Percentiles rank a stretch among this genome's conserved stretches.
These are phyloP conservation scores for Chondrilla cf. caribensis DNA, from an alignment of 37 sponge, comb jelly and placozoan genomes.

Conservation along the genomic window DNA sequence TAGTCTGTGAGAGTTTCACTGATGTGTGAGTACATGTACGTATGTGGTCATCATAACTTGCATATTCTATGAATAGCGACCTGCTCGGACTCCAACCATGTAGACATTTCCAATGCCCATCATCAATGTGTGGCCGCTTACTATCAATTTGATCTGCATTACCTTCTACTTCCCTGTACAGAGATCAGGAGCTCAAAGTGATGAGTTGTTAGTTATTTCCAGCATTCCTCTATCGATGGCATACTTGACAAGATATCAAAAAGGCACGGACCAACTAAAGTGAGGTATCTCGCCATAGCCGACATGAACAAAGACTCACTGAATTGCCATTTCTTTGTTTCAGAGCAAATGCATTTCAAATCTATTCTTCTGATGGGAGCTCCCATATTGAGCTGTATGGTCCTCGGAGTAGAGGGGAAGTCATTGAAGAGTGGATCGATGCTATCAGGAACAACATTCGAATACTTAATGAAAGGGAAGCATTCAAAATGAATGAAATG, in stretches of 20 bases:
- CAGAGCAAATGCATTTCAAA: background rate
- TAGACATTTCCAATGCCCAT: too few species aligned
- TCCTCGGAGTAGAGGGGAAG: background rate
- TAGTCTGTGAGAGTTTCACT: too few species aligned
- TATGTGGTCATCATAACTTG: too few species aligned
- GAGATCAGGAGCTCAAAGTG: too few species aligned
- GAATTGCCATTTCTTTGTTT: background rate
- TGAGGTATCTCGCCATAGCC: background rate
- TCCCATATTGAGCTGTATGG: background rate
- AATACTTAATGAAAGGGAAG: background rate
- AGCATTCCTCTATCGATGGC: conserved; percentile 7
- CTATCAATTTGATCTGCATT: too few species aligned
- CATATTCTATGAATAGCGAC: too few species aligned
- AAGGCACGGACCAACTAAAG: conserved; percentile 4
- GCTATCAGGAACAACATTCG: conserved; percentile 8
- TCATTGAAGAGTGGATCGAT: background rate
- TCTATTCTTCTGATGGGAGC: background rate
- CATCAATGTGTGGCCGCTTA: too few species aligned
- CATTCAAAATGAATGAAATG: background rate
- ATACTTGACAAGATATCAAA: conserved; percentile 9
- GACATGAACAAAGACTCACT: too few species aligned
- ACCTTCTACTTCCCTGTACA: too few species aligned
- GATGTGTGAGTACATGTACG: too few species aligned
- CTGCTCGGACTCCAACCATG: too few species aligned
- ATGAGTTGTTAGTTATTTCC: background rate